These are phyloP conservation scores for Eupithecia vulgata DNA, from an alignment of 2,888 invertebrate species.

Conservation along the genomic window DNA sequence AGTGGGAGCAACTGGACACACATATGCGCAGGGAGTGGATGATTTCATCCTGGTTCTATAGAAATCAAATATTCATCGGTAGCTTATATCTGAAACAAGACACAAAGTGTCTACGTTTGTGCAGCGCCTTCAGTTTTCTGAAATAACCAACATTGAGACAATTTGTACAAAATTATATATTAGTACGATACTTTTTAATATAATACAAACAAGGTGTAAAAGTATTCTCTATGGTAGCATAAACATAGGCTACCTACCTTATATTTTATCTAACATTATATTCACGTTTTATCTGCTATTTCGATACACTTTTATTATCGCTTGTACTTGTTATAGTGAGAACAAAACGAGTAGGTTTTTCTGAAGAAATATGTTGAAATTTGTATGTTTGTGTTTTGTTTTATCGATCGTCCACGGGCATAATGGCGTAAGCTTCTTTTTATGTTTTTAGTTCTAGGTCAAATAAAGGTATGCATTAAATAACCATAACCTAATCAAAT, in stretches of 20 bases:
- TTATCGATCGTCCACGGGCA: conserved; percentile 48
- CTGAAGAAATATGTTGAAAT: conserved; percentile 32
- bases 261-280: background rate
- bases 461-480: background rate
- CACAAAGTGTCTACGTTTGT: too few species aligned
- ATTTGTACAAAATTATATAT: background rate
- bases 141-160: background rate
- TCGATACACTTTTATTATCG: conserved; percentile 25
- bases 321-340: conserved; percentile 4
- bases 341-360: conserved; percentile 11
- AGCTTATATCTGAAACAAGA: too few species aligned
- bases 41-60: too few species aligned
- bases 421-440: conserved; percentile 50
- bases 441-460: background rate
- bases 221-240: background rate
- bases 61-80: too few species aligned
- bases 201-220: background rate
- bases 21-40: too few species aligned
- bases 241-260: background rate
- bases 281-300: conserved; percentile 23
- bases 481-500: background rate
- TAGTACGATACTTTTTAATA: background rate
- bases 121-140: too few species aligned
- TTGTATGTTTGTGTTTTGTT: conserved; percentile 42
- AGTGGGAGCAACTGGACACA: too few species aligned